Evolutionary conservation across 2,888 invertebrate species (phyloP), one percentile per base, ranked within the genome.

Genomic region (Euclidia mi): DNA sequence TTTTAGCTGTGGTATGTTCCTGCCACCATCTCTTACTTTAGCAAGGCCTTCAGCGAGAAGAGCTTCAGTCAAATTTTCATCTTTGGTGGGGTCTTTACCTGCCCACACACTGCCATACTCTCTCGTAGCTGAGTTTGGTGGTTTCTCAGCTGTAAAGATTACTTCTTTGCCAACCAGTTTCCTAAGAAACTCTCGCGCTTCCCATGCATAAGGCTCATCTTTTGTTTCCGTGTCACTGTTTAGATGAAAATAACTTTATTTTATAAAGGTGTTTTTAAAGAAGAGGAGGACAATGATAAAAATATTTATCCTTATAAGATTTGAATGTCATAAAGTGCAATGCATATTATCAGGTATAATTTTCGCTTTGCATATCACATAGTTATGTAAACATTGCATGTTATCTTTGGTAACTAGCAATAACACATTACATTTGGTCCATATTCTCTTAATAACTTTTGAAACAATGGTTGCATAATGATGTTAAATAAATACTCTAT

Each of bases 141-240:
- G 97, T 82, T 97, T 98, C 82, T 99, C 99, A 47, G 95, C 95
- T 31, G 96, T 96, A 84, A 98, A 99, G 11, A 96, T 95, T 0
- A 99, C 98, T 78, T 98, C 97, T 86, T 98, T 97, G 1, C 99
- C 99, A 78, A 99, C 96, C 29, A 99, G 91, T 88, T 98, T 98
- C 31, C 99, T 96, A 43, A 99, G 94, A 84, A 97, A 99, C 92
- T 99, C 99, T 50, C 99, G 96, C 0, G 99, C 98, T 85, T 99
- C 99, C 99, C 99, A 99, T 0, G 99, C 99, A 95, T 95, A 99
- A 0, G 99, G 98, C 91, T 99, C 98, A 86, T 98, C 98, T 86
- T 96, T 97, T 9, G 96, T 96, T 79, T 97, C 97, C 38, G 95
- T 95, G 35, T 96, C 95, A 87, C 95, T 96, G 87, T 44, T 76